A percentile compares a stretch with the other conserved stretches of the same genome.
Conservation (phyloP, 1,140 invertebrate genomes). For the Drosophila lacteicornis region DNA sequence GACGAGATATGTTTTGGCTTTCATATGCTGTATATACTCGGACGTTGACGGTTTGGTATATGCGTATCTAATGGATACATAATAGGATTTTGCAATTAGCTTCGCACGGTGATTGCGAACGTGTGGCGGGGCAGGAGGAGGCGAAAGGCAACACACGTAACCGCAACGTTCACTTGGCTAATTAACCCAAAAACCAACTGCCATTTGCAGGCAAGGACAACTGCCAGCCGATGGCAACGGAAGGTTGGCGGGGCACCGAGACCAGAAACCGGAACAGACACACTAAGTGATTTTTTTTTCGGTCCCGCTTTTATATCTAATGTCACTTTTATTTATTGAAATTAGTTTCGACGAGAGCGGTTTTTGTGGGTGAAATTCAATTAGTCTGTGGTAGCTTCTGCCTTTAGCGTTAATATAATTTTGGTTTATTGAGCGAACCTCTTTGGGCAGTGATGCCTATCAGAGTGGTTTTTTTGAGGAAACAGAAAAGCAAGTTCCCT, state of each 20-base stretch:
- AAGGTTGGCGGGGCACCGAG: neutral
- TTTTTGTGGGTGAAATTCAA: constrained; percentile 38
- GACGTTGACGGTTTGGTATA: constrained; percentile 15
- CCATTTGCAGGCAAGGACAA: constrained; percentile 67
- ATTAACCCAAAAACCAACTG: constrained; percentile 78
- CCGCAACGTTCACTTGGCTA: constrained; percentile 75
- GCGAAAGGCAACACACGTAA: constrained; percentile 63
- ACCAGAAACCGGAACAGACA: constrained; percentile 49
- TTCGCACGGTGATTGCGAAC: constrained; percentile 31
- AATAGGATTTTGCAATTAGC: constrained; percentile 84
- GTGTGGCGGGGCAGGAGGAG: constrained; percentile 4
- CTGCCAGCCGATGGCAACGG: constrained; percentile 25
- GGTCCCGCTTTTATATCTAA: constrained; percentile 43
- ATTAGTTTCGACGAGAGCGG: constrained; percentile 61
- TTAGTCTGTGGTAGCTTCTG: constrained; percentile 32
- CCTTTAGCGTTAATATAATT: constrained; percentile 31
- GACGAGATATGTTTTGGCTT: constrained; percentile 46
- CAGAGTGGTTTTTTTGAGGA: too few relatives aligned
- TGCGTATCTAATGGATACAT: constrained; percentile 82
- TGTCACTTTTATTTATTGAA: constrained; percentile 75
- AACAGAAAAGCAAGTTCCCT: neutral
- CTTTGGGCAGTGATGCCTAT: neutral
- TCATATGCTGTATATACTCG: neutral
- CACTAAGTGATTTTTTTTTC: constrained; percentile 57
- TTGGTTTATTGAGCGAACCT: neutral